These are phyloP conservation scores for Andrena hattorfiana DNA, from an alignment of 2,888 invertebrate genomes.

Conservation along the genomic window DNA sequence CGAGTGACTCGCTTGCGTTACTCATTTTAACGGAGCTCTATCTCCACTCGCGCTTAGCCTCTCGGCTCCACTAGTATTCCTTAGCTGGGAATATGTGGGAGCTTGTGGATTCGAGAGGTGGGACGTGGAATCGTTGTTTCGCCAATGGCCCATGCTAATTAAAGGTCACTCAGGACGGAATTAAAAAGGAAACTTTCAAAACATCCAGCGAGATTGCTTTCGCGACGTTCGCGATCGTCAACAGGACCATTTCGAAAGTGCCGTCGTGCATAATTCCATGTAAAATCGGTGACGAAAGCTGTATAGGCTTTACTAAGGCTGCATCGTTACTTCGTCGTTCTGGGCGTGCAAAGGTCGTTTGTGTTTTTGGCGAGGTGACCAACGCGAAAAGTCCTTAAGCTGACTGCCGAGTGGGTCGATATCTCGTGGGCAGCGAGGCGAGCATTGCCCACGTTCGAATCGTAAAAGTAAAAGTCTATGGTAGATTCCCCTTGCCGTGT, in stretches of 20 bases:
- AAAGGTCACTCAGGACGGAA: background rate
- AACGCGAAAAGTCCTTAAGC: conserved; percentile 50
- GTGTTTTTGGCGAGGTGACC: conserved; percentile 32
- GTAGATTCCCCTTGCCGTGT: conserved; percentile 55
- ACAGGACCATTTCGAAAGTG: conserved; percentile 24
- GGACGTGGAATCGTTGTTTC: background rate
- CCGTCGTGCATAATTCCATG: conserved; percentile 42
- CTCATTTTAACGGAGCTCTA: conserved; percentile 49
- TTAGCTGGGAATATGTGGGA: background rate
- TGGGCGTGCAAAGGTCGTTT: conserved; percentile 17
- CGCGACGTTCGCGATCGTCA: background rate
- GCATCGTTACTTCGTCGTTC: background rate
- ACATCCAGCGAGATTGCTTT: background rate
- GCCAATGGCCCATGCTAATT: conserved; percentile 11
- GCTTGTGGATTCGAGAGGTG: conserved; percentile 3
- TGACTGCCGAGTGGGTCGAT: conserved; percentile 73
- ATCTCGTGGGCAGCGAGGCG: conserved; percentile 75
- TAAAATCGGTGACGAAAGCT: conserved; percentile 8
- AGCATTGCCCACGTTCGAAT: conserved; percentile 75
- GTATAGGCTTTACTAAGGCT: too few species aligned
- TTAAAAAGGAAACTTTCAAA: background rate
- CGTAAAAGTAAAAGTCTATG: conserved; percentile 80
- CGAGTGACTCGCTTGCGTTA: conserved; percentile 25
- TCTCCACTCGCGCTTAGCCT: conserved; percentile 23
- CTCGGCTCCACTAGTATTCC: conserved; percentile 23